Evolutionary conservation across 2,797 vertebrate species (phyloP), one percentile per base, ranked within the genome.

Genomic region (Simalia tracyae): DNA sequence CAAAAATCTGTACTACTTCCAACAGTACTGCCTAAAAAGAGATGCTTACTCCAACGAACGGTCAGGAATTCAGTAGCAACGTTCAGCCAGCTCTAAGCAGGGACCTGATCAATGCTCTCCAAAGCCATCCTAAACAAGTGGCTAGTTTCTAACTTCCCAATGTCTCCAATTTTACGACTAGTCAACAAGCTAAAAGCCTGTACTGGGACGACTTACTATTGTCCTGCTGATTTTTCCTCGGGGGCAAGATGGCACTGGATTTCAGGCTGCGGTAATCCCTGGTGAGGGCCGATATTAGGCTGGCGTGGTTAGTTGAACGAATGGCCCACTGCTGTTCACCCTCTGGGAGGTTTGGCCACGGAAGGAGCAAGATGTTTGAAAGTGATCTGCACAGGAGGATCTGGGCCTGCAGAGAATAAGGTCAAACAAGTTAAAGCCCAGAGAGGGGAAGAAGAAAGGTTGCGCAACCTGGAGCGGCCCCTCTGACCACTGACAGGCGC

Each of bases 311-410:
- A 97, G 98, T 97, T 91, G 99, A 99, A 90, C 99, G 99, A 11
- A 98, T 98, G 0, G 97, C 98, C 99, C 99, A 99, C 95, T 99
- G 99, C 97, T 99, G 99, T 87, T 99, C 99, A 0, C 94, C 98
- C 97, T 99, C 99, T 0, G 98, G 98, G 60, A 99, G 97, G 90
- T 98, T 99, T 84, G 99, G 99, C 99, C 99, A 99, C 0, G 99
- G 99, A 66, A 99, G 98, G 91, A 99, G 94, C 95, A 99, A 96
- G 94, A 99, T 98, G n/a, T 99, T 99, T 5, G 99, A 99, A 92
- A 99, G 97, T 0, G 98, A 98, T 87, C 99, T 96, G 96, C 99
- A 99, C 94, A 99, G 98, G 95, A 99, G 91, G 96, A 99, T 98
- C 96, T 99, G 99, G 92, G 98, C 99, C 99, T 99, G 92, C 2